These are phyloP conservation scores for Brenthis hecate DNA, from an alignment of 2,888 invertebrate species.

Conservation along the genomic window DNA sequence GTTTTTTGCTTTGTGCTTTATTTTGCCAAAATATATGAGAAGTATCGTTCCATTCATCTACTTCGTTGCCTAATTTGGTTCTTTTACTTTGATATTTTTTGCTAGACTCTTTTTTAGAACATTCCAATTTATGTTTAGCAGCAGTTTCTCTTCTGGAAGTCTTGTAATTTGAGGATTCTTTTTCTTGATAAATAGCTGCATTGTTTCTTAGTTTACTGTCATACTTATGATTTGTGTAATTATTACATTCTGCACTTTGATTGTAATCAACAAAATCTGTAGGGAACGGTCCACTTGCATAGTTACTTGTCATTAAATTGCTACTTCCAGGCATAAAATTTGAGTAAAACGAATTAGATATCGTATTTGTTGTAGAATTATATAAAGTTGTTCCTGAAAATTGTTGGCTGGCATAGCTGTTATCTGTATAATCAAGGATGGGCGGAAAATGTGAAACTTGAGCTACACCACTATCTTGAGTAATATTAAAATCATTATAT, in stretches of 20 bases:
- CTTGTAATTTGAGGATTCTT: conserved; percentile 60
- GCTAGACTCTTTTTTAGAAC: conserved; percentile 72
- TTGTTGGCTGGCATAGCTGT: conserved; percentile 68
- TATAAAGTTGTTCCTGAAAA: conserved; percentile 73
- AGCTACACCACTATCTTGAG: conserved; percentile 69
- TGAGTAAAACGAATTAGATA: conserved; percentile 75
- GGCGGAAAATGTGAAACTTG: conserved; percentile 78
- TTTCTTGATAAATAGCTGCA: conserved; percentile 61
- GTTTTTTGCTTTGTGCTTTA: conserved; percentile 62
- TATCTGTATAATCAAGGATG: conserved; percentile 72
- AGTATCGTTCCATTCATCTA: conserved; percentile 71
- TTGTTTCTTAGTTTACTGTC: conserved; percentile 74
- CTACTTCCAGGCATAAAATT: conserved; percentile 73
- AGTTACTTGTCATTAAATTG: conserved; percentile 71
- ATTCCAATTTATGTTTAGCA: conserved; percentile 75
- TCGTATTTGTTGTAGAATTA: conserved; percentile 72
- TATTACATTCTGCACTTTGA: conserved; percentile 71
- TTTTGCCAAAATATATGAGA: conserved; percentile 71
- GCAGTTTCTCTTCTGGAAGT: conserved; percentile 66
- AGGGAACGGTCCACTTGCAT: conserved; percentile 65
- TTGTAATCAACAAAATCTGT: conserved; percentile 75
- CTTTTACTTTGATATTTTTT: conserved; percentile 75
- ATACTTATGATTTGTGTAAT: conserved; percentile 71
- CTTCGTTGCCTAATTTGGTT: conserved; percentile 62
- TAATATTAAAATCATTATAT: conserved; percentile 63